Evolutionary conservation across 1,140 invertebrate species (phyloP), one percentile per base, ranked within the genome.

Genomic region (Meloidogyne chitwoodi): DNA sequence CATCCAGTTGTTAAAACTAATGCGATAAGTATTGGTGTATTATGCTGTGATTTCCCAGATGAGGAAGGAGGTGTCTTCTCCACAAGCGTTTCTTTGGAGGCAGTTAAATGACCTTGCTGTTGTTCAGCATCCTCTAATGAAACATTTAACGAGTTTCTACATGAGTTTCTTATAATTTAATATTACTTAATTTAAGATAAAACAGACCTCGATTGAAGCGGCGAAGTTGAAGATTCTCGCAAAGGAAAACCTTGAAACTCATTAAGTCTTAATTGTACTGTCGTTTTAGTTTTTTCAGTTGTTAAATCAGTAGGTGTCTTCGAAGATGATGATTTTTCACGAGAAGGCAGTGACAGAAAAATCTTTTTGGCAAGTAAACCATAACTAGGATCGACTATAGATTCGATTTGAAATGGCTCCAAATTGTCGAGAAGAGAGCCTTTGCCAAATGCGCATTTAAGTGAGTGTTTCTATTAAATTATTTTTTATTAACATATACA

Each of bases 1-100:
- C 76, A 79, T 14, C 48, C 65, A 29, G 81, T 62, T 48, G 84
- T 85, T 1, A 80, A 64, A 31, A 34, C 12, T 24, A 72, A 63
- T 11, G 70, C 70, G 24, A 72, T 72, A 24, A 63, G 6, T 22
- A 72, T 31, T 22, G 70, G 70, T 14, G 70, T 48, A 72, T 34
- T 72, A 22, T 63, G 44, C 19, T 31, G 27, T 31, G 11, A 29
- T 22, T 72, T 72, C 22, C 41, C 41, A 12, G 29, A 48, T 10
- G 34, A 34, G 14, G n/a, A 63, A 6, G 22, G 70, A 48, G 27
- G n/a, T 63, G 22, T 10, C 27, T 48, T 16, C 16, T 48, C 44
- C 4, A 48, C 0, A 48, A 48, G 14, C 16, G 16, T 48, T 48
- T 48, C 44, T 19, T 48, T 48, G 0, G 44, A 48, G 16, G 5